phyloP scores from a whole-genome alignment of 2,113 vertebrate species.

The Myiozetetes cayanensis region DNA sequence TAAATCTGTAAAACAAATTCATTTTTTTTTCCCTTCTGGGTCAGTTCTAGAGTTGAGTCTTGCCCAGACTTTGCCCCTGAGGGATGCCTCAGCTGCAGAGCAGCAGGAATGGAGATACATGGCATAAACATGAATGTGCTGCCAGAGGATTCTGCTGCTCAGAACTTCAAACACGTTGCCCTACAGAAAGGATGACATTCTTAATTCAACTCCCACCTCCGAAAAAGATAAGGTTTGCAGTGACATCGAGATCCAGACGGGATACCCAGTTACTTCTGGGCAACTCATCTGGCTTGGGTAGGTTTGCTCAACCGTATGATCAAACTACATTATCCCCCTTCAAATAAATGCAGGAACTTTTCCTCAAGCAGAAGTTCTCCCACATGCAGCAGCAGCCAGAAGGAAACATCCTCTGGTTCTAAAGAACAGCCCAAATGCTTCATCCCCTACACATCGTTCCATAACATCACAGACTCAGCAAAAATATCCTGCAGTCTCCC shows the following conservation, averaged over 20 bases:
- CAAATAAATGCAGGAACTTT: background rate
- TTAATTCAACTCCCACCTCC: background rate
- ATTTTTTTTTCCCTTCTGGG: conserved; percentile 9
- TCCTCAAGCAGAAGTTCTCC: background rate
- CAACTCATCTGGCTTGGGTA: background rate
- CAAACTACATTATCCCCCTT: background rate
- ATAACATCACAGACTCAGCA: background rate
- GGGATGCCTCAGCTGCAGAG: background rate
- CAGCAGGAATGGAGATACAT: background rate
- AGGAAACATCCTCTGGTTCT: background rate
- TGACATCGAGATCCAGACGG: background rate
- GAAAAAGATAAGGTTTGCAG: background rate
- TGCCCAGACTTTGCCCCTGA: background rate
- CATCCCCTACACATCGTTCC: background rate
- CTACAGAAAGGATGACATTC: background rate
- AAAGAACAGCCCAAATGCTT: background rate
- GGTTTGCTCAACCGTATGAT: background rate
- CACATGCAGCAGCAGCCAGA: background rate
- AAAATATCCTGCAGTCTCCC: background rate
- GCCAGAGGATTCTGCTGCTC: background rate
- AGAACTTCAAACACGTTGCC: background rate
- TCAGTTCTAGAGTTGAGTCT: background rate
- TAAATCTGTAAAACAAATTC: conserved; percentile 20
- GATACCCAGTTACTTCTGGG: background rate
- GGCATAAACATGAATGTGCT: background rate